Evolutionary conservation across 2,888 invertebrate genomes (phyloP).

Genomic region (Euclidia mi): DNA sequence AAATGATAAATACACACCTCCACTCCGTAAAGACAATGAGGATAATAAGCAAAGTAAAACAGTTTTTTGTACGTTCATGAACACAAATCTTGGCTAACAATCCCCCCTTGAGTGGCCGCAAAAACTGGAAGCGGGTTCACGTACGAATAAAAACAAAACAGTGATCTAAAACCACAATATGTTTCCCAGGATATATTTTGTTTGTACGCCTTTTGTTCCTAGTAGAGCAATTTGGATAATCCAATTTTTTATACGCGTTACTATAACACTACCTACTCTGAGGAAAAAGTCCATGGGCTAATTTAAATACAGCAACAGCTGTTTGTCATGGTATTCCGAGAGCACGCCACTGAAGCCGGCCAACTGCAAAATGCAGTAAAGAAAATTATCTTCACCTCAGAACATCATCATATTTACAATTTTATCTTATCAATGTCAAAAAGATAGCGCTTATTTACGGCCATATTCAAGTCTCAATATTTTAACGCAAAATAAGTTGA

Average conservation of each 20-base stretch:
- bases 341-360: no score
- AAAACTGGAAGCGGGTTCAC: constrained; percentile 58
- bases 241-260: constrained; percentile 59
- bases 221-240: constrained; percentile 58
- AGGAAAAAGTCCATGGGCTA: no score
- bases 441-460: no score
- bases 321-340: no score
- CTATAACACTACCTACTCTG: constrained; percentile 25
- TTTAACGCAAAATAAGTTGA: no score
- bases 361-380: no score
- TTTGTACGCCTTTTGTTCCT: constrained; percentile 61
- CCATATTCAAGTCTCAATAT: no score
- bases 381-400: no score
- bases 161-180: constrained; percentile 65
- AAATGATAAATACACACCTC: constrained; percentile 15
- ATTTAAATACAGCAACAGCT: no score
- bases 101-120: constrained; percentile 57
- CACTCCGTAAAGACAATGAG: constrained; percentile 57
- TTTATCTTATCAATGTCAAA: no score
- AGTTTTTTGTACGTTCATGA: constrained; percentile 57
- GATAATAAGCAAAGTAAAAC: constrained; percentile 51
- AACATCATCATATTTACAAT: no score
- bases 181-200: constrained; percentile 65
- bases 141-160: constrained; percentile 66
- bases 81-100: constrained; percentile 68